These are phyloP conservation scores for Plebejus melissa DNA, from an alignment of 2,888 invertebrate genomes.

Conservation along the genomic window DNA sequence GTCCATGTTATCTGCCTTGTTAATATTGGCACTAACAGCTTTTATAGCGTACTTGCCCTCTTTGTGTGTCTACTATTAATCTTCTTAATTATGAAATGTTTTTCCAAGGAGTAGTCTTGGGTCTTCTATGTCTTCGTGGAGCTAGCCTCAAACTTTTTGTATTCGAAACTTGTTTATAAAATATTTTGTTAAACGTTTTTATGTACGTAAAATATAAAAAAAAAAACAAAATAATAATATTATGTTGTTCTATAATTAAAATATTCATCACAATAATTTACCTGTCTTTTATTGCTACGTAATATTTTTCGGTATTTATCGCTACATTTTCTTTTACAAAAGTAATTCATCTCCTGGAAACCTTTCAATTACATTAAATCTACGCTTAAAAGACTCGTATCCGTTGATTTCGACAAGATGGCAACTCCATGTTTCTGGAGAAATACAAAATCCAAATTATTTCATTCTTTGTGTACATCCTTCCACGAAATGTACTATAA, in stretches of 20 bases:
- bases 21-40: constrained; percentile 14
- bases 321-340: not conserved
- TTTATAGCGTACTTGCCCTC: constrained; percentile 2
- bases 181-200: too few species aligned
- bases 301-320: not conserved
- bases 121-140: too few species aligned
- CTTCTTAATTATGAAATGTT: not conserved
- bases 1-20: not conserved
- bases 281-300: not conserved
- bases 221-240: too few species aligned
- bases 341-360: not conserved
- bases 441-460: not conserved
- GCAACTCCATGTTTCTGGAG: not conserved
- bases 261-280: not conserved
- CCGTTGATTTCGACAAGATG: not conserved
- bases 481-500: not conserved
- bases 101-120: too few species aligned
- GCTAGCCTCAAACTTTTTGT: too few species aligned
- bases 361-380: constrained; percentile 2
- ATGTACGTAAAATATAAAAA: too few species aligned
- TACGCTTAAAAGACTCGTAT: not conserved
- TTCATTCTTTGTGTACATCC: not conserved
- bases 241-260: not conserved
- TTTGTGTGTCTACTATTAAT: not conserved
- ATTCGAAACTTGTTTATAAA: too few species aligned